A percentile compares a stretch with the other conserved stretches of the same genome.
phyloP scores from a whole-genome alignment of 2,888 invertebrate genomes.

The Hemicrepidius hirtus region DNA sequence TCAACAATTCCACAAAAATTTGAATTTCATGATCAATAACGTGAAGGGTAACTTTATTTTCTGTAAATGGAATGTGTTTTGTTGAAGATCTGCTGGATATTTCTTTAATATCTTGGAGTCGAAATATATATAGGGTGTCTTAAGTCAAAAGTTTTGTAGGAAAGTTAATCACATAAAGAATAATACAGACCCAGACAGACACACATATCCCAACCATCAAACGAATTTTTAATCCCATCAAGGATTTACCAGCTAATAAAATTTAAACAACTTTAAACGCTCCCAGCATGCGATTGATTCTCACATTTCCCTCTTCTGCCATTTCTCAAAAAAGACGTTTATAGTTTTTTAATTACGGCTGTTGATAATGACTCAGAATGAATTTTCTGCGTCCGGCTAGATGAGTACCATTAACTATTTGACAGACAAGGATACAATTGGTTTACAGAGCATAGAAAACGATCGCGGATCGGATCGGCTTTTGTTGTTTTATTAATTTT shows the following conservation, averaged over 20 bases:
- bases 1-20: too few relatives aligned
- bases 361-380: slow-evolving; percentile 47
- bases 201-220: neutral
- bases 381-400: slow-evolving; percentile 29
- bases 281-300: slow-evolving; percentile 51
- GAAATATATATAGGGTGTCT: too few relatives aligned
- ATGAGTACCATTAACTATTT: slow-evolving; percentile 18
- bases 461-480: slow-evolving; percentile 31
- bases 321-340: slow-evolving; percentile 44
- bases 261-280: slow-evolving; percentile 47
- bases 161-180: neutral
- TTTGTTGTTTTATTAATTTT: slow-evolving; percentile 52
- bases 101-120: too few relatives aligned
- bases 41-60: too few relatives aligned
- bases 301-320: slow-evolving; percentile 37
- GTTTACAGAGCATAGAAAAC: slow-evolving; percentile 36
- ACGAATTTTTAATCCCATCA: slow-evolving; percentile 15
- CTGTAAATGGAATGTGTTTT: too few relatives aligned
- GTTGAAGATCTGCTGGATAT: too few relatives aligned
- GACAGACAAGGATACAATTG: slow-evolving; percentile 33
- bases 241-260: slow-evolving; percentile 47
- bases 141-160: too few relatives aligned
- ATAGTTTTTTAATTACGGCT: slow-evolving; percentile 52
- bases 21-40: too few relatives aligned
- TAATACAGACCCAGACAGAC: neutral